phyloP scores from a whole-genome alignment of 1,140 invertebrate species.

The Plodia interpunctella region DNA sequence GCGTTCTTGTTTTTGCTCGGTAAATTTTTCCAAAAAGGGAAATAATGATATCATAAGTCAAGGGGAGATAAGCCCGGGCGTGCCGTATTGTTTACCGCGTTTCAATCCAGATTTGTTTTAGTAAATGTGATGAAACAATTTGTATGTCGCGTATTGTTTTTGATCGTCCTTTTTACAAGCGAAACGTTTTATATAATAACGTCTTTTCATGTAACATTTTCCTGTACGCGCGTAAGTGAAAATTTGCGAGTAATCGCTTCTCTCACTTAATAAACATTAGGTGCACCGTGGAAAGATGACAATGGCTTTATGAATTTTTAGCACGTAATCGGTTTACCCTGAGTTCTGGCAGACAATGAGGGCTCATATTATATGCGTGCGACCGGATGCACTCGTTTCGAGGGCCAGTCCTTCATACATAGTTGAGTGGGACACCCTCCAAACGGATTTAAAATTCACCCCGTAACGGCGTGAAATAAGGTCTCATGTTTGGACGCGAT shows the following conservation, averaged over 20 bases:
- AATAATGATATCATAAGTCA: conserved; percentile 71
- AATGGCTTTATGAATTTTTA: conserved; percentile 65
- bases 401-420: conserved; percentile 61
- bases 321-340: conserved; percentile 62
- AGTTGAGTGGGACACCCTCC: conserved; percentile 53
- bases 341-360: conserved; percentile 52
- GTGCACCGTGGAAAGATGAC: conserved; percentile 43
- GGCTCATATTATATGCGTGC: conserved; percentile 51
- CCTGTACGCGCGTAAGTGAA: conserved; percentile 16
- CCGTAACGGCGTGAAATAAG: conserved; percentile 53
- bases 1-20: conserved; percentile 60
- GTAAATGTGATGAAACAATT: conserved; percentile 10
- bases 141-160: conserved; percentile 3
- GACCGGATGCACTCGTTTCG: conserved; percentile 44
- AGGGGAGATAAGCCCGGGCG: conserved; percentile 64
- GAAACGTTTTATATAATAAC: background rate
- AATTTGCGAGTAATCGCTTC: conserved; percentile 27
- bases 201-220: background rate
- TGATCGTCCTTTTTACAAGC: background rate
- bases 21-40: conserved; percentile 68
- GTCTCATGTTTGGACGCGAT: conserved; percentile 42
- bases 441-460: conserved; percentile 63
- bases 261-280: conserved; percentile 47
- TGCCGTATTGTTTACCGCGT: conserved; percentile 59
- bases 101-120: conserved; percentile 42